These are phyloP conservation scores for Plecturocebus donacophilus DNA, from an alignment of 2,113 vertebrate species.

Conservation along the genomic window DNA sequence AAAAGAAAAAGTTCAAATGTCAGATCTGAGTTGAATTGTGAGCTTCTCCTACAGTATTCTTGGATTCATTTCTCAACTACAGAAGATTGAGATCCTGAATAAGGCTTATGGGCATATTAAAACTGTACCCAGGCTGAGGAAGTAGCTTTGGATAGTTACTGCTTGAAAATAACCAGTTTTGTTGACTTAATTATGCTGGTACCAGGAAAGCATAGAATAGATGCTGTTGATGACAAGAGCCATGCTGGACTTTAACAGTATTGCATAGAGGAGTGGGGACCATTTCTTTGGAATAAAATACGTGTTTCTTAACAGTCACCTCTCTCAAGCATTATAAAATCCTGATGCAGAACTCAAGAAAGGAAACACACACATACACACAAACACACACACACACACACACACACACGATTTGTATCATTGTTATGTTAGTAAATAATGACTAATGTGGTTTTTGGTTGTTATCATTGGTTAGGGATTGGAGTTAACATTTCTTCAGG, in stretches of 20 bases:
- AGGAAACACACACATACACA: no score
- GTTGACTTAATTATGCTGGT: neutral
- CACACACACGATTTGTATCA: neutral
- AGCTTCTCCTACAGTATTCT: neutral
- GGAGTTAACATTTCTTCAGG: neutral
- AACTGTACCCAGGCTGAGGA: neutral
- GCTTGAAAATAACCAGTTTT: neutral
- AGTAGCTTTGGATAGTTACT: neutral
- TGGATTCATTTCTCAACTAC: neutral
- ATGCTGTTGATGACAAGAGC: neutral
- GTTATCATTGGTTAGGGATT: neutral
- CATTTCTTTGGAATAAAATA: neutral
- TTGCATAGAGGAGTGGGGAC: neutral
- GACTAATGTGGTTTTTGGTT: neutral
- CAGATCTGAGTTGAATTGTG: neutral
- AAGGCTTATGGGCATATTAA: neutral
- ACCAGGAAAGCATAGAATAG: neutral
- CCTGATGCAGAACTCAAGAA: neutral
- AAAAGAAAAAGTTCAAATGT: neutral
- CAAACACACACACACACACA: neutral
- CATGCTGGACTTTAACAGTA: neutral
- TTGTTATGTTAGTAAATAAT: neutral
- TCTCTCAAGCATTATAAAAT: neutral
- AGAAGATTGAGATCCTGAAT: neutral
- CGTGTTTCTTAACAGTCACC: neutral